These are phyloP conservation scores for Rhagoletis pomonella DNA, from an alignment of 1,140 invertebrate species.

Conservation along the genomic window DNA sequence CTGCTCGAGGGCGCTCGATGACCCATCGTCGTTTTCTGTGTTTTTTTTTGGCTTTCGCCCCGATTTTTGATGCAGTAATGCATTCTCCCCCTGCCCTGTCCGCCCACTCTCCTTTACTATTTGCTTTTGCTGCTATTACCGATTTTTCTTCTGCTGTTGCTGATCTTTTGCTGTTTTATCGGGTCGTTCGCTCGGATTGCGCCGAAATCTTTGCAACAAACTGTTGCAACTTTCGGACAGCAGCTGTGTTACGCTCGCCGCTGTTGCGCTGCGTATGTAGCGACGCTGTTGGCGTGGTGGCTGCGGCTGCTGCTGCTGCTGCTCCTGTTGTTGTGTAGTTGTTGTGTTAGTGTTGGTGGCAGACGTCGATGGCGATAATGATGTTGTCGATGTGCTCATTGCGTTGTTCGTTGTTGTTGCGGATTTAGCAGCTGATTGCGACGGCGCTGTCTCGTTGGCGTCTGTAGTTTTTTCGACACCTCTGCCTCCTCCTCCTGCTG, in stretches of 20 bases:
- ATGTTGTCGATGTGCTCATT: slow-evolving; percentile 44
- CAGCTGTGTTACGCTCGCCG: slow-evolving; percentile 87
- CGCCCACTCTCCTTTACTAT: too few relatives aligned
- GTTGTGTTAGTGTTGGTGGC: background rate
- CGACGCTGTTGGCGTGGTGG: slow-evolving; percentile 78
- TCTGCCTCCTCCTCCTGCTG: background rate
- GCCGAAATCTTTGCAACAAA: slow-evolving; percentile 84
- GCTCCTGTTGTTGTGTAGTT: slow-evolving; percentile 34
- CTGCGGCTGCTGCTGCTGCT: slow-evolving; percentile 44
- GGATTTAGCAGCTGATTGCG: background rate
- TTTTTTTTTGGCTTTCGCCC: background rate
- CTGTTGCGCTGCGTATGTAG: slow-evolving; percentile 84
- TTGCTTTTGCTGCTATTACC: slow-evolving; percentile 34
- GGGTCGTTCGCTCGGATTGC: slow-evolving; percentile 81
- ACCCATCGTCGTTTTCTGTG: background rate
- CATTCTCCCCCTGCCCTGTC: background rate
- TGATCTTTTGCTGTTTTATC: slow-evolving; percentile 65
- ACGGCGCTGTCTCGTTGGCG: too few relatives aligned
- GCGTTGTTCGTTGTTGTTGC: slow-evolving; percentile 13
- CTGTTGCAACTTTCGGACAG: slow-evolving; percentile 89
- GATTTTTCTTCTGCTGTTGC: slow-evolving; percentile 61
- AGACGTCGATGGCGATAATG: background rate
- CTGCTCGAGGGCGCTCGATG: background rate
- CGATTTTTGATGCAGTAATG: background rate
- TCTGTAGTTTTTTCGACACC: background rate